These are phyloP conservation scores for Sialis lutaria DNA, from an alignment of 2,888 invertebrate genomes.

Conservation along the genomic window DNA sequence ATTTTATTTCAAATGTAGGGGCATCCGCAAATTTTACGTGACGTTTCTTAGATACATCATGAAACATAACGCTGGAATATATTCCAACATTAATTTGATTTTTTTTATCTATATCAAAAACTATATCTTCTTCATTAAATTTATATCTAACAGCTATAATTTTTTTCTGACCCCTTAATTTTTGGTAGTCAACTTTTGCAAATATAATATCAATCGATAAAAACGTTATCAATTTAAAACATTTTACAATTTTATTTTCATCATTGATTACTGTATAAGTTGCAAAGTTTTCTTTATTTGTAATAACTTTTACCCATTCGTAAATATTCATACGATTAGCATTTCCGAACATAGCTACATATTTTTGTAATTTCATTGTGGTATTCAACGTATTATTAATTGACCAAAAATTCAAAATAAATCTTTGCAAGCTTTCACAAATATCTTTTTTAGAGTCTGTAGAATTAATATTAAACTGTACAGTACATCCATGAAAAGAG, in stretches of 20 bases:
- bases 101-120: neutral
- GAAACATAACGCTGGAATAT: constrained; percentile 18
- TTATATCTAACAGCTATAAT: constrained; percentile 18
- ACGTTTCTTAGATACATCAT: constrained; percentile 30
- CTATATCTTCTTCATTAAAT: constrained; percentile 9
- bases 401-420: constrained; percentile 18
- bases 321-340: constrained; percentile 21
- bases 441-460: constrained; percentile 11
- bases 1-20: constrained; percentile 33
- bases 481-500: constrained; percentile 28
- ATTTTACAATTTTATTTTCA: constrained; percentile 16
- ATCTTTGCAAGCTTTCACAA: constrained; percentile 16
- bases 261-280: constrained; percentile 20
- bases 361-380: constrained; percentile 18
- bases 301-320: constrained; percentile 31
- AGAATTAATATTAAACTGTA: constrained; percentile 11
- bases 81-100: constrained; percentile 10
- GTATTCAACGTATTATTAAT: constrained; percentile 15
- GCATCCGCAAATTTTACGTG: constrained; percentile 29
- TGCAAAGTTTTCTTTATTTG: constrained; percentile 16
- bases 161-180: constrained; percentile 20
- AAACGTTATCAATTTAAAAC: constrained; percentile 21
- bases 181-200: constrained; percentile 13
- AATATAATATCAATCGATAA: constrained; percentile 12
- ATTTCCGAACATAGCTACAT: constrained; percentile 31